phyloP scores from a whole-genome alignment of 92 coral and sea anemone species.

The Epizoanthus fatuus region DNA sequence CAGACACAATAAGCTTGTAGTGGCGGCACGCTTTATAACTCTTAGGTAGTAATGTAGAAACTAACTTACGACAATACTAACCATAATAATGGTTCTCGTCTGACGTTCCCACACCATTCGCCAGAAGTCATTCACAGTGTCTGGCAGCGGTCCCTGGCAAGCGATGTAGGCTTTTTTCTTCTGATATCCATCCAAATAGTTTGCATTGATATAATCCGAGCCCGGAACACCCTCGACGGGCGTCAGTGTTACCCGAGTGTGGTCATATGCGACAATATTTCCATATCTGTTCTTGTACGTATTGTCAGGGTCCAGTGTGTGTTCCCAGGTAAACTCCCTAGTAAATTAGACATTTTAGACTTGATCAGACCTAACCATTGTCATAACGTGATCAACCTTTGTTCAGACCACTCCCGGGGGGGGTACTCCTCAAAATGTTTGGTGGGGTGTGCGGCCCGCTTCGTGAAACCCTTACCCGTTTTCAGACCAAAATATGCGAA shows the following conservation, averaged over 20 bases:
- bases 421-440: no score
- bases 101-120: constrained; percentile 96
- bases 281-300: constrained; percentile 88
- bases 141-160: constrained; percentile 94
- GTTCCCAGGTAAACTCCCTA: constrained; percentile 75
- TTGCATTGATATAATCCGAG: constrained; percentile 91
- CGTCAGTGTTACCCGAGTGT: constrained; percentile 76
- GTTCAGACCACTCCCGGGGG: no score
- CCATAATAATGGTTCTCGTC: constrained; percentile 90
- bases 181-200: constrained; percentile 83
- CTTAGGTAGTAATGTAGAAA: neutral
- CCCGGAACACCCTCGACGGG: constrained; percentile 66
- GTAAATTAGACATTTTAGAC: neutral
- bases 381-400: no score
- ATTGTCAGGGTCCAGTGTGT: constrained; percentile 79
- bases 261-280: constrained; percentile 89
- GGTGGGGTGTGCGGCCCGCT: no score
- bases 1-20: no score
- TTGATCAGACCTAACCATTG: no score
- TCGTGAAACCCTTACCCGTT: no score
- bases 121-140: constrained; percentile 95
- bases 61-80: constrained; percentile 15
- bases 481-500: no score
- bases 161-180: constrained; percentile 94
- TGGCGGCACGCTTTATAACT: no score